Conservation (phyloP, 1,140 invertebrate species). For the Whitmania pigra region DNA sequence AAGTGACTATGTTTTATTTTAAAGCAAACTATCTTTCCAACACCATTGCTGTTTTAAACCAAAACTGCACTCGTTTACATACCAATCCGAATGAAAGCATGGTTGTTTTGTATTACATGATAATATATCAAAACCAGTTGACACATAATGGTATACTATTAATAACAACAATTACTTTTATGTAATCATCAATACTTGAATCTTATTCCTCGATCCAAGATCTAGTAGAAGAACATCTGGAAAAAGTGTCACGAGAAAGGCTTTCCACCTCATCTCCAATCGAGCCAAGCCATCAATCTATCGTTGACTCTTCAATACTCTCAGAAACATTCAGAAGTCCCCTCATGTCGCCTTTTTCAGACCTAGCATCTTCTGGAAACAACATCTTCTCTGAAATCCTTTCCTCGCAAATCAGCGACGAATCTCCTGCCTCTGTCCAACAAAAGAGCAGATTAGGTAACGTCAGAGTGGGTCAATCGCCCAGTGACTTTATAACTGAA, state of each 20-base stretch:
- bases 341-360: neutral
- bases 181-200: too few species aligned
- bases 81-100: too few species aligned
- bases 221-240: too few species aligned
- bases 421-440: neutral
- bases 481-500: constrained; percentile 4
- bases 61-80: too few species aligned
- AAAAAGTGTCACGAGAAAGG: neutral
- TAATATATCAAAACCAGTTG: too few species aligned
- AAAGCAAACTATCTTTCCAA: too few species aligned
- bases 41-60: too few species aligned
- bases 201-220: too few species aligned
- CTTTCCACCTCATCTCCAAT: neutral
- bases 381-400: neutral
- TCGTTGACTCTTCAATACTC: neutral
- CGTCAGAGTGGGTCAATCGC: neutral
- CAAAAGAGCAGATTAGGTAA: neutral
- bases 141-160: too few species aligned
- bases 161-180: too few species aligned
- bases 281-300: neutral
- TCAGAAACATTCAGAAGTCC: constrained; percentile 4
- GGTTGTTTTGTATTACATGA: too few species aligned
- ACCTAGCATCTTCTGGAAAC: neutral
- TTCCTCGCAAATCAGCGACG: neutral
- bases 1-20: too few species aligned